Conservation (phyloP, 2,113 vertebrate genomes). For the Spermophilus dauricus region DNA sequence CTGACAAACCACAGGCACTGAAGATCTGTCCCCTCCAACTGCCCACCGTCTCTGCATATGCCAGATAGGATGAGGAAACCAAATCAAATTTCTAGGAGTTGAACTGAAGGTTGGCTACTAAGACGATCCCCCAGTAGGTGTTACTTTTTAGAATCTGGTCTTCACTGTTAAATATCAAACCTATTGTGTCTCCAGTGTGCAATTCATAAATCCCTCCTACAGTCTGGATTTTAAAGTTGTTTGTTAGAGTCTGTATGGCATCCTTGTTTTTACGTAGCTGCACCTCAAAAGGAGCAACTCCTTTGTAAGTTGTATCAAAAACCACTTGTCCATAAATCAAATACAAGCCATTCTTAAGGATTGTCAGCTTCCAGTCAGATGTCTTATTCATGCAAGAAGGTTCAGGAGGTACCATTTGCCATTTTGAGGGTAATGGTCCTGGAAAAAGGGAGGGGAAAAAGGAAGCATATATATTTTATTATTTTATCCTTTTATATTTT, state of each 20-base stretch:
- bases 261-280: constrained; percentile 21
- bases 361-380: constrained; percentile 44
- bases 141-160: constrained; percentile 67
- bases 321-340: constrained; percentile 66
- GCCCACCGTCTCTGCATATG: background rate
- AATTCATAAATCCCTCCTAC: constrained; percentile 73
- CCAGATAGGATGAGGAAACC: background rate
- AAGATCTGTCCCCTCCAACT: background rate
- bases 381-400: constrained; percentile 56
- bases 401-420: constrained; percentile 50
- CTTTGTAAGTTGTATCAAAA: constrained; percentile 38
- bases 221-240: constrained; percentile 10
- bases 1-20: background rate
- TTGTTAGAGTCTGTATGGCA: constrained; percentile 44
- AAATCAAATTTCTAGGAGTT: constrained; percentile 35
- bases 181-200: constrained; percentile 63
- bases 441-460: background rate
- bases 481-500: constrained; percentile 19
- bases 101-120: constrained; percentile 40
- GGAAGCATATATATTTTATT: constrained; percentile 37
- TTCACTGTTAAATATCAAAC: constrained; percentile 68
- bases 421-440: constrained; percentile 68
- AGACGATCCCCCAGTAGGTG: constrained; percentile 72
- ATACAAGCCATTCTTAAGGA: constrained; percentile 66
- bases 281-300: constrained; percentile 29